These are phyloP conservation scores for Acleris laterana DNA, from an alignment of 2,888 invertebrate genomes.

Conservation along the genomic window DNA sequence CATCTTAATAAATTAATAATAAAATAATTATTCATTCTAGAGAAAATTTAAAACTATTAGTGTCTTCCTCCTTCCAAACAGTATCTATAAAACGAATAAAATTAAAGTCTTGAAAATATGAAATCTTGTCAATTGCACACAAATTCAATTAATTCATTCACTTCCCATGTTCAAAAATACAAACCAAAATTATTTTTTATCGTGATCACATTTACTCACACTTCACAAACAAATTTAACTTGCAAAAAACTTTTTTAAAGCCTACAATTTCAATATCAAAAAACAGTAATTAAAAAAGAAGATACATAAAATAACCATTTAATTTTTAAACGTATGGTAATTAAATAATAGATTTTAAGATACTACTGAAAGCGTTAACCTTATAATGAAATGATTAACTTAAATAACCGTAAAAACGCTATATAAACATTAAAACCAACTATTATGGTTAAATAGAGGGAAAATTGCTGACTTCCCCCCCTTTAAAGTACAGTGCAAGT, in stretches of 20 bases:
- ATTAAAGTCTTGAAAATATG: too few species aligned
- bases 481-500: not conserved
- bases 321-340: not conserved
- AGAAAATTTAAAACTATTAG: too few species aligned
- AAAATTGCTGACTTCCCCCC: constrained; percentile 32
- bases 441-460: constrained; percentile 26
- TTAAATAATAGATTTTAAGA: constrained; percentile 19
- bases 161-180: too few species aligned
- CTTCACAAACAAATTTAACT: too few species aligned
- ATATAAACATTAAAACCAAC: constrained; percentile 24
- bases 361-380: constrained; percentile 28
- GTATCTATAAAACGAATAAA: too few species aligned
- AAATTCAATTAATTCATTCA: too few species aligned
- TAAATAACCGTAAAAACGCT: constrained; percentile 27
- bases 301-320: constrained; percentile 11
- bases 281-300: constrained; percentile 4
- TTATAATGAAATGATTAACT: constrained; percentile 24
- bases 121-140: too few species aligned
- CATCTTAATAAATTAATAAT: too few species aligned
- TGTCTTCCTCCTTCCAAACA: too few species aligned
- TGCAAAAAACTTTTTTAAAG: not conserved
- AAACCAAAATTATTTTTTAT: too few species aligned
- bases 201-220: too few species aligned
- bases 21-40: too few species aligned
- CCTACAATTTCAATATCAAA: not conserved